Percentiles rank a stretch among this genome's conserved stretches.
phyloP scores from a whole-genome alignment of 2,113 vertebrate genomes.

The Oryzias javanicus region DNA sequence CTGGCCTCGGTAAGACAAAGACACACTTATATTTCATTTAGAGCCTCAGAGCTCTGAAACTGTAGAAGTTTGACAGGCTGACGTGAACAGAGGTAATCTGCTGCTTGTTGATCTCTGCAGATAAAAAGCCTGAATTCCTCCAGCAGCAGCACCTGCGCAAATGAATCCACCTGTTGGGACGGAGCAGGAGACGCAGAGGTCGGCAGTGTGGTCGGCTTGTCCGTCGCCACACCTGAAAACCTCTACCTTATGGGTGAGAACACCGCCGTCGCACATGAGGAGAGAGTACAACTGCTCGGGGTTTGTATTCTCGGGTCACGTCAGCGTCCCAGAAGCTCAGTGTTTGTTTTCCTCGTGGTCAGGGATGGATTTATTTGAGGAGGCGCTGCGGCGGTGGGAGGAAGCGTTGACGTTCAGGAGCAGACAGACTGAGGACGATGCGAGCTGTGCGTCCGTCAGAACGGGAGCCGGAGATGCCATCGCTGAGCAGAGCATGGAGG shows the following conservation, averaged over 20 bases:
- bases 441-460: conserved; percentile 81
- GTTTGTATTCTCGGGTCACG: too few relatives aligned
- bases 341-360: conserved; percentile 2
- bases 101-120: conserved; percentile 54
- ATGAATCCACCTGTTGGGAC: conserved; percentile 86
- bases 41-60: too few relatives aligned
- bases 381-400: conserved; percentile 91
- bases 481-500: conserved; percentile 90
- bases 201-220: conserved; percentile 84
- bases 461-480: conserved; percentile 89
- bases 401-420: conserved; percentile 89
- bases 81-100: too few relatives aligned
- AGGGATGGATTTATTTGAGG: conserved; percentile 98
- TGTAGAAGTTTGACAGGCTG: not conserved
- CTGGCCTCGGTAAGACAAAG: conserved; percentile 83
- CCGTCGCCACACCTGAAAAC: conserved; percentile 93
- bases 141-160: conserved; percentile 88
- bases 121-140: conserved; percentile 89
- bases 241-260: conserved; percentile 93
- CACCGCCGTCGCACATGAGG: too few relatives aligned
- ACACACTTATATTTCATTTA: not conserved
- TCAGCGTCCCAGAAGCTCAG: not conserved
- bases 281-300: too few relatives aligned
- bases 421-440: conserved; percentile 85
- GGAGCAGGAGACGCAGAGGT: conserved; percentile 81